Conservation (phyloP, 1,140 invertebrate species). For the Calliphora vicina region DNA sequence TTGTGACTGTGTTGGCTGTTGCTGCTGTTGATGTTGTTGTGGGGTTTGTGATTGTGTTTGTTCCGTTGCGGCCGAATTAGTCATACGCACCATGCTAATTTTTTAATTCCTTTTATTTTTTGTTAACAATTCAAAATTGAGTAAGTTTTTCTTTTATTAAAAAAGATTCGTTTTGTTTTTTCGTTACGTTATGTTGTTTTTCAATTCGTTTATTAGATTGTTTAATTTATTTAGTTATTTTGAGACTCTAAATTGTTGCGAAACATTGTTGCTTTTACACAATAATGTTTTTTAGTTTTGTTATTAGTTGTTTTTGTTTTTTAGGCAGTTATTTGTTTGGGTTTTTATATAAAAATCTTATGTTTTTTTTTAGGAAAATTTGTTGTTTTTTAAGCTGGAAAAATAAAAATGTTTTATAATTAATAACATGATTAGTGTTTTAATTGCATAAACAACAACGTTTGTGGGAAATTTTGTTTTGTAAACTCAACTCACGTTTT, state of each 20-base stretch:
- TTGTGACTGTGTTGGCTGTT: not conserved
- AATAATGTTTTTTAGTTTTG: not conserved
- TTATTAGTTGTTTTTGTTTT: not conserved
- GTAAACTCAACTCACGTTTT: slow-evolving; percentile 28
- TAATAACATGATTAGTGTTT: not conserved
- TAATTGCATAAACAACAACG: not conserved
- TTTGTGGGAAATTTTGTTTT: not conserved
- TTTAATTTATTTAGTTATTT: not conserved
- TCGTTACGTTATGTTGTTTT: not conserved
- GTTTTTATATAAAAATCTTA: not conserved
- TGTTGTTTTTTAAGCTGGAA: not conserved
- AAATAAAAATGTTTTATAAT: not conserved
- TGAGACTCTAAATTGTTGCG: not conserved
- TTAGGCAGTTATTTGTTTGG: not conserved
- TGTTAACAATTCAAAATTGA: not conserved
- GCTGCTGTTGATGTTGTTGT: slow-evolving; percentile 5
- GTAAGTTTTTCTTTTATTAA: not conserved
- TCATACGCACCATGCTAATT: slow-evolving; percentile 19
- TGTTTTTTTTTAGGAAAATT: not conserved
- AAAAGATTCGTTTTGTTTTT: not conserved
- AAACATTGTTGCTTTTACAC: slow-evolving; percentile 2
- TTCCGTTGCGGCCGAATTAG: slow-evolving; percentile 4
- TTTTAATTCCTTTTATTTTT: not conserved
- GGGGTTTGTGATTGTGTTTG: not conserved
- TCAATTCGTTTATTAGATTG: not conserved